Evolutionary conservation across 2,113 vertebrate genomes (phyloP).

Genomic region (Rattus rattus): DNA sequence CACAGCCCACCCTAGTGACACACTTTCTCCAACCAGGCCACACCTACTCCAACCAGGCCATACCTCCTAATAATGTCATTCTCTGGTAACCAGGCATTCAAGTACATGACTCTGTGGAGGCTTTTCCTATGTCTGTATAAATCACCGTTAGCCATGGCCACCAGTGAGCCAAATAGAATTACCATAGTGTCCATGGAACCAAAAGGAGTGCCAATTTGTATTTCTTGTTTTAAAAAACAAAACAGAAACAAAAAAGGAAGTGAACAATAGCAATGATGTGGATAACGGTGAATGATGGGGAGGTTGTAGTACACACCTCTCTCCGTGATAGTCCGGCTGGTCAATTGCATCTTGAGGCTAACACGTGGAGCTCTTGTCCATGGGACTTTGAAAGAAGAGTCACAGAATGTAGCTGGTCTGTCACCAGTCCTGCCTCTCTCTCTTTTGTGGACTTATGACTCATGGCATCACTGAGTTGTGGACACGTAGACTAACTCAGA

Average conservation of each 20-base stretch:
- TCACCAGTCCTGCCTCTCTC: background rate
- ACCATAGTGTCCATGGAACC: background rate
- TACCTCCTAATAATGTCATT: background rate
- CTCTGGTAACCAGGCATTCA: background rate
- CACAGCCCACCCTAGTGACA: background rate
- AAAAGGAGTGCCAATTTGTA: background rate
- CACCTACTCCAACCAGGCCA: background rate
- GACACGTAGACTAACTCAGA: background rate
- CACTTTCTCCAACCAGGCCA: background rate
- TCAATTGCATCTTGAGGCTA: background rate
- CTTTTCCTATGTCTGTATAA: background rate
- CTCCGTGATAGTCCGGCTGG: background rate
- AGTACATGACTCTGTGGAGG: background rate
- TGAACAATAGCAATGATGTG: background rate
- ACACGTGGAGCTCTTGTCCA: background rate
- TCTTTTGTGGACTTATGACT: background rate
- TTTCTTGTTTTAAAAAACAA: background rate
- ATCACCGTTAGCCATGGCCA: background rate
- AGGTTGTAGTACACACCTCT: background rate
- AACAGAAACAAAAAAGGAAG: background rate
- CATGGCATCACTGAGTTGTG: no score
- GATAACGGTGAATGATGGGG: background rate
- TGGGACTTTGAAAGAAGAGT: background rate
- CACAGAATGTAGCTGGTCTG: background rate
- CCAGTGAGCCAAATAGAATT: background rate